Percentiles rank a stretch among this genome's conserved stretches.
These are phyloP conservation scores for Trissolcus brochymenae DNA, from an alignment of 2,888 invertebrate genomes.

Conservation along the genomic window DNA sequence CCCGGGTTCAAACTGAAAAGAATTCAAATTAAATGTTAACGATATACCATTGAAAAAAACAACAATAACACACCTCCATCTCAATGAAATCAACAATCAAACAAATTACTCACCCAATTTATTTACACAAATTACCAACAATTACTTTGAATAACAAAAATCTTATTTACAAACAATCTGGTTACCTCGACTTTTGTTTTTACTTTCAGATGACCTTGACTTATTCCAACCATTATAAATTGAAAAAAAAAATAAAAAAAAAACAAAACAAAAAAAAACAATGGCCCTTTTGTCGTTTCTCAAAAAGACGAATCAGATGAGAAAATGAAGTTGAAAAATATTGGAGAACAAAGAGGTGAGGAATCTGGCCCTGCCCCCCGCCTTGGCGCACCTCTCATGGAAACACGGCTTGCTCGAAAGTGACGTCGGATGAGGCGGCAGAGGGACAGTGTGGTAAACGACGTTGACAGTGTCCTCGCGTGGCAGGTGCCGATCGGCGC, in stretches of 20 bases:
- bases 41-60: too few relatives aligned
- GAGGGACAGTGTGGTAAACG: not conserved
- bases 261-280: too few relatives aligned
- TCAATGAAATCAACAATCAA: too few relatives aligned
- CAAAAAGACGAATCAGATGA: not conserved
- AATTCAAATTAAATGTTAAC: too few relatives aligned
- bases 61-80: too few relatives aligned
- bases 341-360: not conserved
- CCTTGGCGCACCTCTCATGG: not conserved
- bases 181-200: too few relatives aligned
- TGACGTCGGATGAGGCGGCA: not conserved
- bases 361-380: constrained; percentile 1
- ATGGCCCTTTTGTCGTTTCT: not conserved
- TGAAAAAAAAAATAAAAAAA: too few relatives aligned
- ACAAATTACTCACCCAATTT: too few relatives aligned
- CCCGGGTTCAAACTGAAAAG: too few relatives aligned
- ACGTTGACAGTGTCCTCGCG: constrained; percentile 24
- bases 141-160: too few relatives aligned
- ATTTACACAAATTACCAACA: too few relatives aligned
- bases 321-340: not conserved
- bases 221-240: not conserved
- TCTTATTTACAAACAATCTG: too few relatives aligned
- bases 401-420: constrained; percentile 9
- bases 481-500: constrained; percentile 46
- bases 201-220: not conserved